A percentile compares a stretch with the other conserved stretches of the same genome.
phyloP scores from a whole-genome alignment of 2,888 invertebrate species.

The Myopa tessellatipennis region DNA sequence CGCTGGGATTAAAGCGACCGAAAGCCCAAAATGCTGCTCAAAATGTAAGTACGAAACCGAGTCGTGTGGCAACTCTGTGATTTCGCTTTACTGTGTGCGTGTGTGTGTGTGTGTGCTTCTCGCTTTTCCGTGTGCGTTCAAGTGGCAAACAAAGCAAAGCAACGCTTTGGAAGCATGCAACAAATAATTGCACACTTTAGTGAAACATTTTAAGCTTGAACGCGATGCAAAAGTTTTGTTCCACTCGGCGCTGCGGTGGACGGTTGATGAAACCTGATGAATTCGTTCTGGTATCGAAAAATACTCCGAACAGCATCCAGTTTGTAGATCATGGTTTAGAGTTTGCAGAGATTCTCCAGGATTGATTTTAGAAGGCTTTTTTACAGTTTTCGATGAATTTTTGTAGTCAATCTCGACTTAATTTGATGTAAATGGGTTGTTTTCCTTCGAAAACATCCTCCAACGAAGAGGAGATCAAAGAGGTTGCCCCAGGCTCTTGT shows the following conservation, averaged over 20 bases:
- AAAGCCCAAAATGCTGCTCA: conserved; percentile 45
- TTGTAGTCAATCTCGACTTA: too few species aligned
- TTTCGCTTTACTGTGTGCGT: neutral
- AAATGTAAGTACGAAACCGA: conserved; percentile 45
- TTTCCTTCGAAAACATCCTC: too few species aligned
- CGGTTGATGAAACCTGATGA: too few species aligned
- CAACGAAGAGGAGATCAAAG: too few species aligned
- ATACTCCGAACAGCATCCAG: neutral
- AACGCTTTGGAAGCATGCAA: neutral
- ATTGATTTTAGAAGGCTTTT: too few species aligned
- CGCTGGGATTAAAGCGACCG: conserved; percentile 5
- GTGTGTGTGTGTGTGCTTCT: too few species aligned
- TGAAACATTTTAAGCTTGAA: neutral
- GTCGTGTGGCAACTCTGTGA: neutral
- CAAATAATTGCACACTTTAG: neutral
- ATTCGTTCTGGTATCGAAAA: neutral
- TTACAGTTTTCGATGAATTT: too few species aligned
- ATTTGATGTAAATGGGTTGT: too few species aligned
- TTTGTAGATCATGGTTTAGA: too few species aligned
- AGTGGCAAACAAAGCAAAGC: neutral
- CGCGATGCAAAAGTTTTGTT: neutral
- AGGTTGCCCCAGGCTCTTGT: too few species aligned
- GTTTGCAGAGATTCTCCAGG: too few species aligned
- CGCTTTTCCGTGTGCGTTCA: neutral
- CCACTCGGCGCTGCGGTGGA: neutral